A percentile compares a stretch with the other conserved stretches of the same genome.
phyloP scores from a whole-genome alignment of 2,888 invertebrate species.

The Philaethria dido region DNA sequence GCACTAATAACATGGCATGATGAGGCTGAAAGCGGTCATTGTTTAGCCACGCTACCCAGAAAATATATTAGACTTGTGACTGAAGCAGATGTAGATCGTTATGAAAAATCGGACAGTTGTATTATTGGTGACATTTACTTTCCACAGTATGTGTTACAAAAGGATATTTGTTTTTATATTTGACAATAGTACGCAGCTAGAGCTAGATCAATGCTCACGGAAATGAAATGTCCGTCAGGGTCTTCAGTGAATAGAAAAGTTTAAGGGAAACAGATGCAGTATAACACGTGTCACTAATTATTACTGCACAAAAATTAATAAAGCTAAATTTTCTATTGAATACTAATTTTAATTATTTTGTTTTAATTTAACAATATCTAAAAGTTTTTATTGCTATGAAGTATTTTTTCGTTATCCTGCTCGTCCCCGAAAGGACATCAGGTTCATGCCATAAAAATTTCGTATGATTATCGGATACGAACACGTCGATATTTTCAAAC shows the following conservation, averaged over 20 bases:
- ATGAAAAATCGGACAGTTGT: conserved; percentile 5
- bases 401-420: no score
- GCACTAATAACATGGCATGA: conserved; percentile 9
- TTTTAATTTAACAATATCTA: no score
- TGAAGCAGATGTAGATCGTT: conserved; percentile 1
- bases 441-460: no score
- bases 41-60: conserved; percentile 1
- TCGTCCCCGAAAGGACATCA: no score
- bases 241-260: conserved; percentile 49
- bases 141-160: conserved; percentile 45
- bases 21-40: conserved; percentile 19
- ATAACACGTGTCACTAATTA: no score
- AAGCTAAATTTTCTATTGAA: no score
- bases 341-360: no score
- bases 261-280: conserved; percentile 17
- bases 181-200: conserved; percentile 59
- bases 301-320: not conserved
- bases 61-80: conserved; percentile 9
- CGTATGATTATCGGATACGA: no score
- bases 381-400: no score
- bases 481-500: no score
- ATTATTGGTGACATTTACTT: conserved; percentile 46
- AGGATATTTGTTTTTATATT: conserved; percentile 59
- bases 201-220: conserved; percentile 53
- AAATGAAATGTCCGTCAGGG: conserved; percentile 69